These are phyloP conservation scores for Cinclus mexicanus DNA, from an alignment of 2,113 vertebrate species.

Conservation along the genomic window DNA sequence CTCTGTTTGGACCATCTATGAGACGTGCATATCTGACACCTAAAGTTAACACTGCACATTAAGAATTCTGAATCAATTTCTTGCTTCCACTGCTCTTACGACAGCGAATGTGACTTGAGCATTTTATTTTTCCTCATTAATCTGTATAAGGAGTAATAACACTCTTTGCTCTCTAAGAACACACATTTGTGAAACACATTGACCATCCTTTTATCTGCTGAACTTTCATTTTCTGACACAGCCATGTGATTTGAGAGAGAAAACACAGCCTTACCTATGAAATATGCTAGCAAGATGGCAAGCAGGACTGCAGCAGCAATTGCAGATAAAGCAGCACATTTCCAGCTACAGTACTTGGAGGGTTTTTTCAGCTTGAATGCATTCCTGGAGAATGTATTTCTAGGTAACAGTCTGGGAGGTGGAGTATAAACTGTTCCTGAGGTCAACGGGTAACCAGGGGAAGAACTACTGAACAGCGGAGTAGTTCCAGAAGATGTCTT, in stretches of 20 bases:
- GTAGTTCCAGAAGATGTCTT: slow-evolving; percentile 98
- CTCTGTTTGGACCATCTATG: background rate
- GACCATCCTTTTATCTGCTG: background rate
- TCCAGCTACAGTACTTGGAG: slow-evolving; percentile 99
- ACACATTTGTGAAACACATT: background rate
- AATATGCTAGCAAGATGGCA: slow-evolving; percentile 94
- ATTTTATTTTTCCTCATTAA: background rate
- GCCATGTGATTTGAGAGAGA: background rate
- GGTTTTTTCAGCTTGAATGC: slow-evolving; percentile 99
- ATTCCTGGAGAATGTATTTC: slow-evolving; percentile 97
- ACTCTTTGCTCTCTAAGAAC: background rate
- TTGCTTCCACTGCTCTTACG: background rate
- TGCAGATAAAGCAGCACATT: slow-evolving; percentile 94
- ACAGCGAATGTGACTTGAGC: background rate
- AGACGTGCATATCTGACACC: background rate
- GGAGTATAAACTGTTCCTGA: slow-evolving; percentile 98
- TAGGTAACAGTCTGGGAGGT: slow-evolving; percentile 92
- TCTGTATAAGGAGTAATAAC: background rate
- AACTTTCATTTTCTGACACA: background rate
- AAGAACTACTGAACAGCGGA: slow-evolving; percentile 97
- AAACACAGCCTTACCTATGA: slow-evolving; percentile 86
- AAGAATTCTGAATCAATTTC: background rate
- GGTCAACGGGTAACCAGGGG: slow-evolving; percentile 95
- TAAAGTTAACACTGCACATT: background rate
- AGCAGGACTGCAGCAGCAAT: slow-evolving; percentile 92